These are phyloP conservation scores for Diploptera punctata DNA, from an alignment of 2,888 invertebrate genomes.

Conservation along the genomic window DNA sequence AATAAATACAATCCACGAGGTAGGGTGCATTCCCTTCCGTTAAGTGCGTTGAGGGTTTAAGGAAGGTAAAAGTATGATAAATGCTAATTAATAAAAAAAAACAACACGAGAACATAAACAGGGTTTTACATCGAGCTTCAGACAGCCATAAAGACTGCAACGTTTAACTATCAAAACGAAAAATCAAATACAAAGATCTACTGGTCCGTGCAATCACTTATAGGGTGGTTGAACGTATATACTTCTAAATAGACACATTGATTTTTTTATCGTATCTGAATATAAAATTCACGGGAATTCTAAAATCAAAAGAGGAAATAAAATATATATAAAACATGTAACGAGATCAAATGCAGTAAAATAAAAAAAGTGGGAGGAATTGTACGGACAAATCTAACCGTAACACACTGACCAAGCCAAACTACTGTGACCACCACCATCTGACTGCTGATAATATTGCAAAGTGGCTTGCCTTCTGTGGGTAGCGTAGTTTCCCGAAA, in stretches of 20 bases:
- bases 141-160: background rate
- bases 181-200: slow-evolving; percentile 11
- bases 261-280: background rate
- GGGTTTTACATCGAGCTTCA: slow-evolving; percentile 5
- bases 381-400: slow-evolving; percentile 19
- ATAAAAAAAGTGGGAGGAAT: background rate
- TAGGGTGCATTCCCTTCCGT: slow-evolving; percentile 22
- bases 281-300: background rate
- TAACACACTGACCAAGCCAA: slow-evolving; percentile 28
- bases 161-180: slow-evolving; percentile 5
- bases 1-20: slow-evolving; percentile 19
- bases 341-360: slow-evolving; percentile 1
- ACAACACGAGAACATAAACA: slow-evolving; percentile 12
- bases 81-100: slow-evolving; percentile 9
- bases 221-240: background rate
- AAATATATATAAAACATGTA: slow-evolving; percentile 11
- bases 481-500: slow-evolving; percentile 88
- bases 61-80: background rate
- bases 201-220: slow-evolving; percentile 4
- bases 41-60: background rate
- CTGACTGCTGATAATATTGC: slow-evolving; percentile 47
- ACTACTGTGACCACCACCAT: slow-evolving; percentile 23
- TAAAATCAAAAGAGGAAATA: background rate
- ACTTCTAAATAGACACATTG: slow-evolving; percentile 13
- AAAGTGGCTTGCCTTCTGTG: slow-evolving; percentile 78